These are phyloP conservation scores for Mycteria americana DNA, from an alignment of 2,797 vertebrate genomes.

Conservation along the genomic window DNA sequence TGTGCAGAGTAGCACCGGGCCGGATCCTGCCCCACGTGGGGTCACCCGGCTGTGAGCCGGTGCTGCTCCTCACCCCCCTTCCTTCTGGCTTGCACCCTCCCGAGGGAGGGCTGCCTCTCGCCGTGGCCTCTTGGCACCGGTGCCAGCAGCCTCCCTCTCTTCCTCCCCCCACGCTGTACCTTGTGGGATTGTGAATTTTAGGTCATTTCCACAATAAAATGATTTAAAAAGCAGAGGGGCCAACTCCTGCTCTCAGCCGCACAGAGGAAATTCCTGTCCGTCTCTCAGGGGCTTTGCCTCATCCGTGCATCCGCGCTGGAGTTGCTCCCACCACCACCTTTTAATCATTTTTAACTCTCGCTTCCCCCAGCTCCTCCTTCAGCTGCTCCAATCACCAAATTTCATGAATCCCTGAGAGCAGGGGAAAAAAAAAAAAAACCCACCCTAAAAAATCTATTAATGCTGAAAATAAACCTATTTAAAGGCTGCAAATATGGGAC, in stretches of 20 bases:
- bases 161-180: not conserved
- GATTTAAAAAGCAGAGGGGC: slow-evolving; percentile 24
- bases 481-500: not conserved
- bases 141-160: not conserved
- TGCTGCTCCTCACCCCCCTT: not conserved
- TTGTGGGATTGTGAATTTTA: not conserved
- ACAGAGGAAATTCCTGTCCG: slow-evolving; percentile 35
- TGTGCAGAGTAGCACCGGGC: accelerated
- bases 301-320: not conserved
- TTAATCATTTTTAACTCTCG: not conserved
- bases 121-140: not conserved
- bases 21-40: not conserved
- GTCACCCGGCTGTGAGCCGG: not conserved
- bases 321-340: not conserved
- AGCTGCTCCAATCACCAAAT: not conserved
- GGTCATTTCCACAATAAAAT: not conserved
- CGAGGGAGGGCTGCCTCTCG: not conserved
- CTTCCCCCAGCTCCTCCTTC: not conserved
- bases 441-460: not conserved
- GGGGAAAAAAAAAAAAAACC: not conserved
- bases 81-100: not conserved
- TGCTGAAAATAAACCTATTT: not conserved
- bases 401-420: not conserved
- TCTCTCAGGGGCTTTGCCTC: slow-evolving; percentile 15
- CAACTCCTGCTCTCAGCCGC: not conserved